Evolutionary conservation across 1,140 invertebrate genomes (phyloP).

Genomic region (Ceratoteleas bidentatus): DNA sequence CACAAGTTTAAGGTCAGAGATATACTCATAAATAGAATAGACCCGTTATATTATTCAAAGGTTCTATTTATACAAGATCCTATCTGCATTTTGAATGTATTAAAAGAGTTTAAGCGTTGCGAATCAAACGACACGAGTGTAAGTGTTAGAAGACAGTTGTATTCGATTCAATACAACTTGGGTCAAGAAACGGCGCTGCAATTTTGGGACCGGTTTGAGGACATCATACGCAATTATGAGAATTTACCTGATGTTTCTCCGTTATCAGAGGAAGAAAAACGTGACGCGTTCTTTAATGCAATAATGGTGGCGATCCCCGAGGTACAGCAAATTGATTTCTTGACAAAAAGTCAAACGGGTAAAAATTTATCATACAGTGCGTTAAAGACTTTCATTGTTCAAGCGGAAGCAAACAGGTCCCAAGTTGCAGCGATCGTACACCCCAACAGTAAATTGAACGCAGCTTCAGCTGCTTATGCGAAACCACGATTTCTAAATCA

Average conservation of each 20-base stretch:
- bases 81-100: neutral
- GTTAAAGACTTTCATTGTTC: neutral
- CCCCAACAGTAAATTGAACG: neutral
- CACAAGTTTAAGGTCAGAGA: neutral
- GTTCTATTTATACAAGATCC: neutral
- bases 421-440: neutral
- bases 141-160: neutral
- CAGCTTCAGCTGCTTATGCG: neutral
- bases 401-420: neutral
- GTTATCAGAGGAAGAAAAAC: neutral
- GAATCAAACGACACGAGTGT: neutral
- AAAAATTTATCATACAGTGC: neutral
- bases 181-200: neutral
- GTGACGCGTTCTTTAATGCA: no score
- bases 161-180: neutral
- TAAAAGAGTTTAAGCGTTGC: neutral
- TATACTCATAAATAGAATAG: neutral
- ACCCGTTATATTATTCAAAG: neutral
- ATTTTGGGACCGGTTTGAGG: neutral
- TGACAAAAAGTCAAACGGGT: neutral
- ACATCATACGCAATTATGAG: neutral
- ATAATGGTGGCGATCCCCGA: neutral
- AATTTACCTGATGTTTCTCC: neutral
- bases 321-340: neutral
- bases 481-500: neutral